Evolutionary conservation across 2,113 vertebrate genomes (phyloP), one percentile per base, ranked within the genome.

Genomic region (Carassius gibelio): DNA sequence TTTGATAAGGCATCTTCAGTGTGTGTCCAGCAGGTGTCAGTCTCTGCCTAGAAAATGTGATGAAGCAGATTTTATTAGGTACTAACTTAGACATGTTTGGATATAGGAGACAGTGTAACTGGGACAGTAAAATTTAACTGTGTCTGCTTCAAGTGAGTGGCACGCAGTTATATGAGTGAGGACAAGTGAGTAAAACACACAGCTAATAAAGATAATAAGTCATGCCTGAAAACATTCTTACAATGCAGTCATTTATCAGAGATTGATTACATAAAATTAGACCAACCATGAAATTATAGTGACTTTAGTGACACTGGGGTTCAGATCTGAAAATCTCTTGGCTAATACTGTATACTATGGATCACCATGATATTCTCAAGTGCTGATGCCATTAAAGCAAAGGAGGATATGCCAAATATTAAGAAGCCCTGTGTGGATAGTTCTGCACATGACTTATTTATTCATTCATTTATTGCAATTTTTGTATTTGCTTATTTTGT

Each of bases 21-120:
- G 0, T 36, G 11, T 0, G 55, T 36, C 86, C 89, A 87, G 84
- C 80, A 88, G 86, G 57, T 57, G 87, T 84, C 89, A 88, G 82
- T 76, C 19, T 68, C 10, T 9, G 42, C 50, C 71, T 55, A 74
- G 48, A 62, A 5, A 71, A 26, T 15, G 30, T 72, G 9, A 34
- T 34, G 23, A 69, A 69, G 34, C 38, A 0, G 4, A 0, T 42
- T 79, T 71, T 50, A 68, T 84, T 84, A 62, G 61, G 71, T 10
- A 38, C 72, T 85, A 76, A 83, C 61, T 81, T 30, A 75, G 64
- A 79, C n/a, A 48, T 81, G 64, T 87, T 82, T 83, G 52, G 71
- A 81, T 72, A 86, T 55, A 85, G 59, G 69, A 72, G 77, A 88
- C 82, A 62, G 59, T 69, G 50, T 87, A 68, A 86, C 64, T 71